Evolutionary conservation across 2,113 vertebrate species (phyloP).

Genomic region (Noturus placidus): DNA sequence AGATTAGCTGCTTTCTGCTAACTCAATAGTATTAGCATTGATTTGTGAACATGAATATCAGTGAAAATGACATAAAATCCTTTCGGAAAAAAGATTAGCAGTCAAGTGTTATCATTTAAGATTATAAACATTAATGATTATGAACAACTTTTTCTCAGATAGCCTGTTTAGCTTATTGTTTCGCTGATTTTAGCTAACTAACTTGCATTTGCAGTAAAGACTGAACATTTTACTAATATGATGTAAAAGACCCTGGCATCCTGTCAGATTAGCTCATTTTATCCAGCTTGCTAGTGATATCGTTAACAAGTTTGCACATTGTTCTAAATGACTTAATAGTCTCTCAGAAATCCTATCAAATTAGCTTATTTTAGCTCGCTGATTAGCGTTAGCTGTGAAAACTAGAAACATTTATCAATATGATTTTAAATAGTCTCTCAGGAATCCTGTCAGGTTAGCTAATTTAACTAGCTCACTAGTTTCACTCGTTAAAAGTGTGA

Average conservation of each 20-base stretch:
- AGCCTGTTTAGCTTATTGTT: neutral
- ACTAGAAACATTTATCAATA: neutral
- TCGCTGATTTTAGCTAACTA: neutral
- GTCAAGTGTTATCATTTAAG: neutral
- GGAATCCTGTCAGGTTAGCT: neutral
- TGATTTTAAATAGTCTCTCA: neutral
- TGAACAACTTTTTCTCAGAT: neutral
- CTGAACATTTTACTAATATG: neutral
- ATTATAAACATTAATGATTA: neutral
- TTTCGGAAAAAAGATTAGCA: neutral
- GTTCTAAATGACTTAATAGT: neutral
- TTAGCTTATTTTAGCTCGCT: neutral
- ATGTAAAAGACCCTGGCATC: neutral
- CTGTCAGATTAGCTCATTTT: neutral
- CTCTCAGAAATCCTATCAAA: neutral
- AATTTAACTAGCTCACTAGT: neutral
- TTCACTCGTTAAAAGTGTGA: neutral
- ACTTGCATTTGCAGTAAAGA: neutral
- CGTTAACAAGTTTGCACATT: neutral
- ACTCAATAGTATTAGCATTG: neutral
- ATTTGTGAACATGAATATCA: neutral
- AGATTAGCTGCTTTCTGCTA: neutral
- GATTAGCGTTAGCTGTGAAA: neutral
- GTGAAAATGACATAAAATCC: neutral
- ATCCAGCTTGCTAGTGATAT: neutral